phyloP scores from a whole-genome alignment of 1,140 invertebrate species.

The Cheumatopsyche charites region DNA sequence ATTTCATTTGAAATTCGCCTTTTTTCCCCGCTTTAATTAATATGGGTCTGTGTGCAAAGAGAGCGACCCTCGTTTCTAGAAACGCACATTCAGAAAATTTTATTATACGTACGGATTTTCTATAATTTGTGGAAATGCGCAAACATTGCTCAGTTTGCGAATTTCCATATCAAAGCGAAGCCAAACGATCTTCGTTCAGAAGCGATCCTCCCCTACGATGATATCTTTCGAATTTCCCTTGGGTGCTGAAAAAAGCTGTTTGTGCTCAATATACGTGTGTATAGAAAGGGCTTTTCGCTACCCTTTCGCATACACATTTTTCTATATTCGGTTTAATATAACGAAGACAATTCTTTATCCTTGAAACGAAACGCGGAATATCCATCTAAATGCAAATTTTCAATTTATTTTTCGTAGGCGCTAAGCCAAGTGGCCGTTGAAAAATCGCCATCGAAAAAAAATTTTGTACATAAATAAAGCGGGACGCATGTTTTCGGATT shows the following conservation, averaged over 20 bases:
- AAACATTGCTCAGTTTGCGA: constrained; percentile 41
- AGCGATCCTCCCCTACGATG: constrained; percentile 26
- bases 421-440: constrained; percentile 38
- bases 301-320: not conserved
- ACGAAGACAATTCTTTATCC: constrained; percentile 49
- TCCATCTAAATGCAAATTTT: constrained; percentile 49
- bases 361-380: constrained; percentile 47
- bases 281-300: not conserved
- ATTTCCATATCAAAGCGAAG: constrained; percentile 47
- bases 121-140: constrained; percentile 41
- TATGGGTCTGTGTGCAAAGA: constrained; percentile 26
- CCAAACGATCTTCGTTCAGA: constrained; percentile 30
- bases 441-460: constrained; percentile 33
- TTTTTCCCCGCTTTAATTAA: constrained; percentile 30
- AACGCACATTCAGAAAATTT: not conserved
- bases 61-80: not conserved
- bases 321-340: constrained; percentile 31
- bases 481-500: not conserved
- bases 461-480: constrained; percentile 7
- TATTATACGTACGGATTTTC: constrained; percentile 19
- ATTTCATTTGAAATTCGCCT: too few species aligned
- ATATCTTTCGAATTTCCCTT: constrained; percentile 41
- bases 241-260: constrained; percentile 25
- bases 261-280: constrained; percentile 2
- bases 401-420: constrained; percentile 49